Base-by-base conservation (phyloP, 1,140 invertebrate genomes). In the Bactericera cockerelli region DNA sequence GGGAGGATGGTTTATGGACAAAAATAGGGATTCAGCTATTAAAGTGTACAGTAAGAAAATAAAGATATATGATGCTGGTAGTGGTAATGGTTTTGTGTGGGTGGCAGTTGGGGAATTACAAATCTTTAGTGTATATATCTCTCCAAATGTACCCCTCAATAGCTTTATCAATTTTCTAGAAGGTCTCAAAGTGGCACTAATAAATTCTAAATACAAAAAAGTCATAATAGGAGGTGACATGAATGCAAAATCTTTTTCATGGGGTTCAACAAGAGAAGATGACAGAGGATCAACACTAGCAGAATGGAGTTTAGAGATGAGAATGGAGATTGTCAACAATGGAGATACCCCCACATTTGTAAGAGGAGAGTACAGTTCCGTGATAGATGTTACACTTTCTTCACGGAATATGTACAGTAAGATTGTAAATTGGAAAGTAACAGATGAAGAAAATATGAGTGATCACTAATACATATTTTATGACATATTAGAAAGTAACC, bases 1-100 rank as follows among this genome's bases (percentile, higher is more conserved):
- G 8, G 42, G 42, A 49, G 42, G 42, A 4, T 49, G 42, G 42
- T 49, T 49, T 49, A 49, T 49, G n/a, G 42, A 49, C 19, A 49
- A 49, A 49, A 49, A 22, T 4, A 16, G 4, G 19, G 42, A 49
- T 22, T 4, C 42, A 16, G 42, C n/a, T 10, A 49, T 49, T 16
- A 49, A 49, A 49, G n/a, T 49, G 8, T 16, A 4, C 6, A n/a
- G 19, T 19, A 49, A n/a, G 19, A 4, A 49, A 4, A 8, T 24
- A 2, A 19, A 11, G 0, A 49, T 42, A 0, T 13, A 6, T 16
- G 42, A 49, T 22, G 19, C 42, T 49, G 42, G 42, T 19, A 49
- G 42, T n/a, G 42, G 42, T 8, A 16, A 49, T 10, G 42, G 42
- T 49, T 49, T 49, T n/a, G 42, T 49, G 22, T 49, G 42, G 42